Conservation (phyloP, 2,888 invertebrate species). For the Pristionchus arcanus region DNA sequence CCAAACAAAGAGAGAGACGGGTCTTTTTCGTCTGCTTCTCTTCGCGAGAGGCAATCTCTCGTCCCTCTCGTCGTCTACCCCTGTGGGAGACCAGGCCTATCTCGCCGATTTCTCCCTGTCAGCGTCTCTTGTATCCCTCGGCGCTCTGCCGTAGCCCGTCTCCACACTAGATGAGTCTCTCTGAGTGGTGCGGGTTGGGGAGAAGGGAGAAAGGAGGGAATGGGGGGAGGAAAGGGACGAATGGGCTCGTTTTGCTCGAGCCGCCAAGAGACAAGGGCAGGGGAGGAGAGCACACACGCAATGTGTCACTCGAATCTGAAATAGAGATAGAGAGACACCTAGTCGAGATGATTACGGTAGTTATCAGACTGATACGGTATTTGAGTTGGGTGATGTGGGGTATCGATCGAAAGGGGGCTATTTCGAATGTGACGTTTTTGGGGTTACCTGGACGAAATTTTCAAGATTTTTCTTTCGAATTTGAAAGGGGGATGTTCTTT, state of each 20-base stretch:
- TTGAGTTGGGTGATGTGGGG: background rate
- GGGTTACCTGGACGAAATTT: background rate
- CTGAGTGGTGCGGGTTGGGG: slow-evolving; percentile 43
- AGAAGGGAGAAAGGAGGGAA: background rate
- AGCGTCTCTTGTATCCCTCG: background rate
- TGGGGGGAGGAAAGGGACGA: slow-evolving; percentile 36
- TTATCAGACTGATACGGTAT: background rate
- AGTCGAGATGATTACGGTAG: slow-evolving; percentile 14
- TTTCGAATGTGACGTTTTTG: background rate
- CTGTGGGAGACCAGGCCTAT: background rate
- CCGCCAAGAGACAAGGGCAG: background rate
- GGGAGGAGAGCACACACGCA: background rate
- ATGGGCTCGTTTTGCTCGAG: background rate
- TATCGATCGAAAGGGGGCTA: slow-evolving; percentile 35
- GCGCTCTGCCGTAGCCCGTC: background rate
- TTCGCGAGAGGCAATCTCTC: slow-evolving; percentile 21
- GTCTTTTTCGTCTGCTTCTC: slow-evolving; percentile 10
- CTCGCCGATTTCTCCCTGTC: background rate
- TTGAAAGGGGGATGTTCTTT: background rate
- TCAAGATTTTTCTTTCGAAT: background rate
- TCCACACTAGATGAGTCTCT: slow-evolving; percentile 52
- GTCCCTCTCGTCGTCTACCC: slow-evolving; percentile 1
- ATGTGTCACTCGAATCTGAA: slow-evolving; percentile 51
- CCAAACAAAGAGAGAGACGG: slow-evolving; percentile 55
- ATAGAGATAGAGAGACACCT: slow-evolving; percentile 52